phyloP scores from a whole-genome alignment of 2,113 vertebrate genomes.

The Paradisaea rubra region DNA sequence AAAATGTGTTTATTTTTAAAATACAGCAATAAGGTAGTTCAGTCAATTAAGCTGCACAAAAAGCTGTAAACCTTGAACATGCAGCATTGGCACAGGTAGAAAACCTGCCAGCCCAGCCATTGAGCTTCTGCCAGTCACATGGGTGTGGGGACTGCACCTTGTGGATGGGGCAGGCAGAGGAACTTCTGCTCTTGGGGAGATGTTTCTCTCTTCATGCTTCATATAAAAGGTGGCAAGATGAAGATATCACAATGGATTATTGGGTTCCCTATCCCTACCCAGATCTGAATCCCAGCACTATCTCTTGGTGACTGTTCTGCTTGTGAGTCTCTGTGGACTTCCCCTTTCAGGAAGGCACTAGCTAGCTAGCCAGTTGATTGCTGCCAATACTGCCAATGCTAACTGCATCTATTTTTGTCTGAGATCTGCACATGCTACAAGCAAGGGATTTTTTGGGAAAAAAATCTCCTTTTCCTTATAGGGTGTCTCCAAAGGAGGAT shows the following conservation, averaged over 20 bases:
- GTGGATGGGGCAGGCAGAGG: not conserved
- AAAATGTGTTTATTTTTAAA: not conserved
- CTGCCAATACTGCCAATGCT: not conserved
- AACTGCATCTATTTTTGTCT: not conserved
- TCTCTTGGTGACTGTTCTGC: not conserved
- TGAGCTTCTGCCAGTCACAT: not conserved
- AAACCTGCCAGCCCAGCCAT: not conserved
- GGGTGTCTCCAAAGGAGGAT: not conserved
- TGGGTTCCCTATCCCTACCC: not conserved
- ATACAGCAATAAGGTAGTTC: not conserved
- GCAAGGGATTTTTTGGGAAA: not conserved
- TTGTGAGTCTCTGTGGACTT: not conserved
- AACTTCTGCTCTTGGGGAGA: not conserved
- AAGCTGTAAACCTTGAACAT: not conserved
- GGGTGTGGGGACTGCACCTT: not conserved
- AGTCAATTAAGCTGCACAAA: not conserved
- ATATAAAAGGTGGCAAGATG: not conserved
- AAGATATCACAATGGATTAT: rapidly evolving
- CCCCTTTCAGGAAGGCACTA: not conserved
- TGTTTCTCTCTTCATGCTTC: rapidly evolving
- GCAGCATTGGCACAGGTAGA: not conserved
- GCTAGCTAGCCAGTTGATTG: not conserved
- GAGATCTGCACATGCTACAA: not conserved
- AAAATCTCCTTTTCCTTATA: not conserved
- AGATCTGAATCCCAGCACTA: not conserved